Conservation (phyloP, 1,140 invertebrate genomes). For the Lepeophtheirus salmonis region DNA sequence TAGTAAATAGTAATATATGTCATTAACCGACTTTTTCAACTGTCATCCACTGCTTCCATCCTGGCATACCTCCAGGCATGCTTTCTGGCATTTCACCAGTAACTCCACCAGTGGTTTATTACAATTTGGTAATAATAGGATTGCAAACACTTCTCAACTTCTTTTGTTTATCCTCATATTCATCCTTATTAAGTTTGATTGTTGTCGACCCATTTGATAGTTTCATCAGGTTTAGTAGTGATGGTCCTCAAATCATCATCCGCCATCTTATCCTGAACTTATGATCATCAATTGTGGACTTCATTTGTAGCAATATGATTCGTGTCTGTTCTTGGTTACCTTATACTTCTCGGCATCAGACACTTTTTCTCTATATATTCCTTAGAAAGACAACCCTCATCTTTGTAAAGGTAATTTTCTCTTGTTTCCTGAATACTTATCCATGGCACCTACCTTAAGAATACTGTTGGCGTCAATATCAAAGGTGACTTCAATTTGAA, state of each 20-base stretch:
- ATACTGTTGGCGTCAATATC: too few relatives aligned
- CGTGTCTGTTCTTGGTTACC: conserved; percentile 50
- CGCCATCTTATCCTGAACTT: conserved; percentile 35
- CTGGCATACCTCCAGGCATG: too few relatives aligned
- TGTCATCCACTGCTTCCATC: too few relatives aligned
- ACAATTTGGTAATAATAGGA: conserved; percentile 51
- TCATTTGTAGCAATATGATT: conserved; percentile 94
- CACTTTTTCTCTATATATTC: too few relatives aligned
- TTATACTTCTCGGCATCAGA: conserved; percentile 36
- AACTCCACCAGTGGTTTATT: conserved; percentile 21
- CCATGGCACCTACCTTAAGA: conserved; percentile 53
- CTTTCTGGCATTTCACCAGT: conserved; percentile 12
- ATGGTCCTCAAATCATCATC: conserved; percentile 35
- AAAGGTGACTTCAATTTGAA: too few relatives aligned
- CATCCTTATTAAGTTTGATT: conserved; percentile 51
- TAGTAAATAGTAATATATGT: too few relatives aligned
- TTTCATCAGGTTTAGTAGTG: conserved; percentile 35
- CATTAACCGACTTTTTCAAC: too few relatives aligned
- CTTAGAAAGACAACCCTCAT: conserved; percentile 30
- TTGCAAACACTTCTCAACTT: conserved; percentile 46
- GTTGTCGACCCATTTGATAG: conserved; percentile 41
- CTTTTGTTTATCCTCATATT: conserved; percentile 51
- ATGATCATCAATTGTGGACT: conserved; percentile 46
- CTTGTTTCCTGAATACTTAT: conserved; percentile 52
- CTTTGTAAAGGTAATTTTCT: conserved; percentile 45